Percentiles rank a stretch among this genome's conserved stretches.
Conservation (phyloP, 2,113 vertebrate genomes). For the Leucoraja erinaceus region DNA sequence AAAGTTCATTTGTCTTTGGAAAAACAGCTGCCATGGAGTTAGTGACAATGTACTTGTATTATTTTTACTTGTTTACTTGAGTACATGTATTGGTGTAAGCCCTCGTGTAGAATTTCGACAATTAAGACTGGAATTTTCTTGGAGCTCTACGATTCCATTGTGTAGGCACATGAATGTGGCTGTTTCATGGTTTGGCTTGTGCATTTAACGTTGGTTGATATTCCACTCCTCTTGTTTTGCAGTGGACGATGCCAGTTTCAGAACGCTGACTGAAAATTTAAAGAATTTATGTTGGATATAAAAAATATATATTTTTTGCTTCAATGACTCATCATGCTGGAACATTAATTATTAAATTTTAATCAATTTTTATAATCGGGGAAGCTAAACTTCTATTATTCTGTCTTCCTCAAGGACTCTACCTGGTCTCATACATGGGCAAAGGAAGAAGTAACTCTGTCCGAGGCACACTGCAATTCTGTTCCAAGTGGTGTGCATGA, state of each 20-base stretch:
- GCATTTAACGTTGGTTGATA: background rate
- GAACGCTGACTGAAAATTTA: background rate
- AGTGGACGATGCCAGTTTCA: background rate
- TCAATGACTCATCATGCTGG: background rate
- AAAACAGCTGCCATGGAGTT: background rate
- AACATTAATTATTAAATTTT: background rate
- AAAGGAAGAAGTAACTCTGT: background rate
- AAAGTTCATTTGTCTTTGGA: slow-evolving; percentile 21
- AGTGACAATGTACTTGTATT: background rate
- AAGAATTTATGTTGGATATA: background rate
- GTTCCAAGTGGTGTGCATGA: background rate
- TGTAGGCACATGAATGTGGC: no score
- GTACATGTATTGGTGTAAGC: background rate
- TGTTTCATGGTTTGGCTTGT: no score
- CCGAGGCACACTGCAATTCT: background rate
- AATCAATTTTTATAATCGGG: background rate
- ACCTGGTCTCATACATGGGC: background rate
- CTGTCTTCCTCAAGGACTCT: background rate
- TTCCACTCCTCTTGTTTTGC: background rate
- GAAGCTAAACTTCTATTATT: background rate
- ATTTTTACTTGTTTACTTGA: background rate
- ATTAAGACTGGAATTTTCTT: background rate
- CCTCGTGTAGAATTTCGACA: background rate
- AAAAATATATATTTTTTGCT: background rate
- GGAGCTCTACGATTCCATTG: no score